A percentile compares a stretch with the other conserved stretches of the same genome.
Conservation (phyloP, 2,113 vertebrate species). For the Gallinago jamesoni region DNA sequence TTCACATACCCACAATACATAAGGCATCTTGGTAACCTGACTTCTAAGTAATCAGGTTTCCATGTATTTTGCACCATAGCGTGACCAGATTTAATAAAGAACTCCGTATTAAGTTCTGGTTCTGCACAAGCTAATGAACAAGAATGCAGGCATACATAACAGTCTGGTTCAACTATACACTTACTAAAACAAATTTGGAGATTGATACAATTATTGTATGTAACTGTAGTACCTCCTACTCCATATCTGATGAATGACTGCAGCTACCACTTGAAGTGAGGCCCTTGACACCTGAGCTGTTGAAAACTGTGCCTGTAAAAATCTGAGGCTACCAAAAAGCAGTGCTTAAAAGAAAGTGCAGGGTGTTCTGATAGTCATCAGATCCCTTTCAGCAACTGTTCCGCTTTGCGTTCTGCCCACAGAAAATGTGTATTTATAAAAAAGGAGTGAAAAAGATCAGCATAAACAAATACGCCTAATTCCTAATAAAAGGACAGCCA, state of each 20-base stretch:
- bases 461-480: not conserved
- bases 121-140: not conserved
- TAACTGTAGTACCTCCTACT: not conserved
- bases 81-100: not conserved
- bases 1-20: not conserved
- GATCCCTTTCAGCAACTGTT: not conserved
- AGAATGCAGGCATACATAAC: not conserved
- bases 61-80: not conserved
- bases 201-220: not conserved
- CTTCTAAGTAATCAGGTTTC: not conserved
- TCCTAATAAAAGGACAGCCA: not conserved
- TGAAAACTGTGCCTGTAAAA: not conserved
- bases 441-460: not conserved
- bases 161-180: not conserved
- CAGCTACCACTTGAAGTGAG: not conserved
- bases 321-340: not conserved
- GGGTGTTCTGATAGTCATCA: not conserved
- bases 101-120: not conserved
- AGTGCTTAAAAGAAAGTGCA: not conserved
- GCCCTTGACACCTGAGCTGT: not conserved
- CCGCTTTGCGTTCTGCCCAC: not conserved
- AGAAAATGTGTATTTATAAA: slow-evolving; percentile 33
- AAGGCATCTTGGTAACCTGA: not conserved
- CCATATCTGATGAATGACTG: not conserved
- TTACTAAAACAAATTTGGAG: not conserved